phyloP scores from a whole-genome alignment of 2,797 vertebrate species.

The Anomalospiza imberbis region DNA sequence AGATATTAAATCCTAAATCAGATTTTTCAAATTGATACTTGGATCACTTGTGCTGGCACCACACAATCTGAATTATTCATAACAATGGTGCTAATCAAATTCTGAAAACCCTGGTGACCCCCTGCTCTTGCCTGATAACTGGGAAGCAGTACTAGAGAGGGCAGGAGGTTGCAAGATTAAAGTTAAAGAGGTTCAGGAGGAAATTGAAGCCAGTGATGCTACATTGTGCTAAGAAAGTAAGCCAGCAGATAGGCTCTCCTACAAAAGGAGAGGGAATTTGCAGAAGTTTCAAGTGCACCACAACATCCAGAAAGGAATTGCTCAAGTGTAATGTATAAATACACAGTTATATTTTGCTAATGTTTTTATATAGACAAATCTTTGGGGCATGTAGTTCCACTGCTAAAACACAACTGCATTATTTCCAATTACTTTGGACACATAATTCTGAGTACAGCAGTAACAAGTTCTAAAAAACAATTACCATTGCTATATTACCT shows the following conservation, averaged over 20 bases:
- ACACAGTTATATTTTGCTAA: background rate
- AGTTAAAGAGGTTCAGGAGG: constrained; percentile 3
- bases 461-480: background rate
- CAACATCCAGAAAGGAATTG: background rate
- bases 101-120: constrained; percentile 24
- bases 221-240: background rate
- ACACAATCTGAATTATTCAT: constrained; percentile 19
- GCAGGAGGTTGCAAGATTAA: constrained; percentile 17
- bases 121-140: constrained; percentile 17
- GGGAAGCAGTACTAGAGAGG: background rate
- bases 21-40: constrained; percentile 30
- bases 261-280: background rate
- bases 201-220: background rate
- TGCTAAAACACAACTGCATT: background rate
- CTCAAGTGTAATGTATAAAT: background rate
- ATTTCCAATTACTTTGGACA: background rate
- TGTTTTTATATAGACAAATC: background rate
- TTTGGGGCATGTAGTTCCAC: background rate
- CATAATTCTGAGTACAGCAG: background rate
- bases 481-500: background rate
- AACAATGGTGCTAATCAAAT: constrained; percentile 16
- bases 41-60: constrained; percentile 7
- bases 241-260: background rate
- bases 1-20: constrained; percentile 22
- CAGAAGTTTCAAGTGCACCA: background rate